phyloP scores from a whole-genome alignment of 1,140 invertebrate genomes.

The Bilobella aurantiaca region DNA sequence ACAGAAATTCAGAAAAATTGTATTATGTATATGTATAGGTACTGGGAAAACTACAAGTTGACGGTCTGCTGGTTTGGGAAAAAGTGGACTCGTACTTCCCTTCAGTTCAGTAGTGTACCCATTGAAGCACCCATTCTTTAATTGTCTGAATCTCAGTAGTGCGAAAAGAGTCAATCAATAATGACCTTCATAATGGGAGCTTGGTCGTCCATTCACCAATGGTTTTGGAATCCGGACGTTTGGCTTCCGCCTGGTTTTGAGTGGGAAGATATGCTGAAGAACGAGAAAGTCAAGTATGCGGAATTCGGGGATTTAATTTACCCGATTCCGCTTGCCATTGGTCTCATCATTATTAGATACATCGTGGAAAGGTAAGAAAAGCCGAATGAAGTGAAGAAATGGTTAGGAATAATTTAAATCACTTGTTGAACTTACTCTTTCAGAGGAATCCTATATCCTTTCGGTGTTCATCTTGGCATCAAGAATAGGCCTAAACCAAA shows the following conservation, averaged over 20 bases:
- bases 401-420: too few species aligned
- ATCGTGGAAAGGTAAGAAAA: conserved; percentile 65
- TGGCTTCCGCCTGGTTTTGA: conserved; percentile 83
- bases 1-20: too few species aligned
- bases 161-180: neutral
- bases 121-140: too few species aligned
- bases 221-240: conserved; percentile 69
- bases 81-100: too few species aligned
- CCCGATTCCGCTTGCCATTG: conserved; percentile 67
- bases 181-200: neutral
- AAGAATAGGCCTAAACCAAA: conserved; percentile 51
- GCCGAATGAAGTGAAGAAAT: neutral
- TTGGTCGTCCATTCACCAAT: conserved; percentile 40
- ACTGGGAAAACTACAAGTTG: too few species aligned
- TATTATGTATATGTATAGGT: too few species aligned
- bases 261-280: conserved; percentile 74
- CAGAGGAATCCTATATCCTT: conserved; percentile 54
- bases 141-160: too few species aligned
- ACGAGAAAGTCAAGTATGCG: conserved; percentile 62
- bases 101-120: too few species aligned
- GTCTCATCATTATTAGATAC: conserved; percentile 61
- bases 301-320: conserved; percentile 69
- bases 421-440: too few species aligned
- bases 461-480: conserved; percentile 64
- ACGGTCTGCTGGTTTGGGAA: too few species aligned